Percentiles rank a stretch among this genome's conserved stretches.
phyloP scores from a whole-genome alignment of 2,888 invertebrate species.

The Dicranocentrus wangi region DNA sequence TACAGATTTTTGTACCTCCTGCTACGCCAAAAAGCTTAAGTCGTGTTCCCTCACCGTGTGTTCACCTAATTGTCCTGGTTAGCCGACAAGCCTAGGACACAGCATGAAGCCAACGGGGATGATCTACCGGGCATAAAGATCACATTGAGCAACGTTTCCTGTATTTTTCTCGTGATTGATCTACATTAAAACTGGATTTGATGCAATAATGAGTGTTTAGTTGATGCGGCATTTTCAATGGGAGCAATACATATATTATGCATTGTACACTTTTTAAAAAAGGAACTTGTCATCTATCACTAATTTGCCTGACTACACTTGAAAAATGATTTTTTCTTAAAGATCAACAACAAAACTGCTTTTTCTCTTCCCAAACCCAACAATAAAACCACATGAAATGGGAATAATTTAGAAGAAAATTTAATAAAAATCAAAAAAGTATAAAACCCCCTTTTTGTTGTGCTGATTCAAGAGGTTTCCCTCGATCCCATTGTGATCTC shows the following conservation, averaged over 20 bases:
- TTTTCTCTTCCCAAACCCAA: background rate
- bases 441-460: background rate
- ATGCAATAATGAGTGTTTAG: background rate
- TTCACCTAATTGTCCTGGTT: slow-evolving; percentile 47
- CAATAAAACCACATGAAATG: no score
- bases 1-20: background rate
- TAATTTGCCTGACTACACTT: background rate
- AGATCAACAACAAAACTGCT: slow-evolving; percentile 32
- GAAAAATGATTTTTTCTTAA: slow-evolving; percentile 3
- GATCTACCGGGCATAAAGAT: background rate
- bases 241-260: background rate
- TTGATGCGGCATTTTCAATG: background rate
- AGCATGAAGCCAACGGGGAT: slow-evolving; percentile 35
- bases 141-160: no score
- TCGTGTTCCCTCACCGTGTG: slow-evolving; percentile 8
- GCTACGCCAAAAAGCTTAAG: slow-evolving; percentile 14
- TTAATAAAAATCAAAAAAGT: slow-evolving; percentile 27
- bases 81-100: slow-evolving; percentile 51
- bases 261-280: background rate
- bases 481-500: slow-evolving; percentile 32
- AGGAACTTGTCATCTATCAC: background rate
- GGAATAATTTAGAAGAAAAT: slow-evolving; percentile 43
- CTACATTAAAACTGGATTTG: background rate
- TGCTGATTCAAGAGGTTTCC: background rate
- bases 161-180: background rate